Evolutionary conservation across 2,888 invertebrate species (phyloP), one percentile per base, ranked within the genome.

Genomic region (Zaprionus lineosus): DNA sequence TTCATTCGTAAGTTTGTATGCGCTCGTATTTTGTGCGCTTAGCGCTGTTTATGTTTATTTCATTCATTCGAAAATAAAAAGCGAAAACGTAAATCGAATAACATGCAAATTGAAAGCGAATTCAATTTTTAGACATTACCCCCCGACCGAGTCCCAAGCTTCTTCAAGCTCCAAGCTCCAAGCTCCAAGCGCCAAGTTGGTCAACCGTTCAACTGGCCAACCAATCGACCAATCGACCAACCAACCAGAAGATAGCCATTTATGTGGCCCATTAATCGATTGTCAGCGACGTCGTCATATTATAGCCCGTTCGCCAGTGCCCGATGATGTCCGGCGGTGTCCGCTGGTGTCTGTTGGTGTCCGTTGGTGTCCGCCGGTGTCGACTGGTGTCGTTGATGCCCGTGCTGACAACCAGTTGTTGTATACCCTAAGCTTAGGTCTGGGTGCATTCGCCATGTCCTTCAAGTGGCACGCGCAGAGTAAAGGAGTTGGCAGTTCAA

Each of bases 51-150:
- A n/a, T n/a, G n/a, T n/a, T n/a, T n/a, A n/a, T n/a, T n/a, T n/a
- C n/a, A n/a, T n/a, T n/a, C n/a, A n/a, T n/a, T n/a, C 44, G 36
- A 56, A 63, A 71, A 46, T 47, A 34, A 73, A 48, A 64, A 65
- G 36, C 33, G 51, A 51, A 55, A 74, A 46, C 37, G 55, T 59
- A 63, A 73, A 56, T 24, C 52, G 58, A 63, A 50, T 43, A 56
- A 62, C 70, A 81, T 81, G 84, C 77, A 81, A 81, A 81, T 81
- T 75, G 82, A 79, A 79, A 81, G 79, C 74, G 75, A 79, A 79
- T 68, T 77, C 44, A 72, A 58, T 75, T 52, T 58, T 57, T 28
- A 36, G 50, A 43, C 31, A 21, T 7, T 12, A 12, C 14, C 31
- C 16, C 34, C n/a, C n/a, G n/a, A n/a, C n/a, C n/a, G n/a, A n/a